Evolutionary conservation across 2,888 invertebrate genomes (phyloP), one percentile per base, ranked within the genome.

Genomic region (Galeruca laticollis): DNA sequence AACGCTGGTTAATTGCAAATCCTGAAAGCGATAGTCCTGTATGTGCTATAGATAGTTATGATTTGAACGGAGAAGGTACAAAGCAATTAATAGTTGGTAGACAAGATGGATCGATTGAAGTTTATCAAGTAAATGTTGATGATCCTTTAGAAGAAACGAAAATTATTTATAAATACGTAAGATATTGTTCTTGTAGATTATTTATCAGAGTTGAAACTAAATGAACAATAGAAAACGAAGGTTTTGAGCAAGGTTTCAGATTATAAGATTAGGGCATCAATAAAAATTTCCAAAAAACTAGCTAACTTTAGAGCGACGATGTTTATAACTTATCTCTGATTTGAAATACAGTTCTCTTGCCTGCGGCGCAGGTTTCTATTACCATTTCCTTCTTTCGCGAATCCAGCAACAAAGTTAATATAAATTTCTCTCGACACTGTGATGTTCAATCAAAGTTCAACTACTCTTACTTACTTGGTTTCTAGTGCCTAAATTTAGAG

Each of bases 61-160:
- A 93, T 81, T 86, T 95, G 75, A 90, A 90, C 59, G 89, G 88
- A 18, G 91, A 91, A 81, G 92, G 91, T 26, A 84, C 88, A 11
- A 88, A 90, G 76, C 92, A 95, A 82, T 86, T 95, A 40, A 86
- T 94, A 20, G 85, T 95, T n/a, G 94, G 94, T 6, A 86, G 94
- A 69, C 92, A 93, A 79, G 94, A 95, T 85, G 95, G 96, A 13
- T 88, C 88, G 13, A 87, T 96, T 35, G 94, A 95, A 84, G 90
- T 95, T n/a, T 94, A 91, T 76, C 88, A 89, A 21, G 81, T 89
- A 49, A 86, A 88, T 67, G 84, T 88, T 40, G 85, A 85, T n/a
- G 88, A 89, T 72, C 88, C 87, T 65, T 84, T 87, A 57, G 86
- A 84, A 26, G 73, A 87, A 72, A 88, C 91, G 1, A 83, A 86